Conservation (phyloP, 2,888 invertebrate species). For the Drosophila eohydei region DNA sequence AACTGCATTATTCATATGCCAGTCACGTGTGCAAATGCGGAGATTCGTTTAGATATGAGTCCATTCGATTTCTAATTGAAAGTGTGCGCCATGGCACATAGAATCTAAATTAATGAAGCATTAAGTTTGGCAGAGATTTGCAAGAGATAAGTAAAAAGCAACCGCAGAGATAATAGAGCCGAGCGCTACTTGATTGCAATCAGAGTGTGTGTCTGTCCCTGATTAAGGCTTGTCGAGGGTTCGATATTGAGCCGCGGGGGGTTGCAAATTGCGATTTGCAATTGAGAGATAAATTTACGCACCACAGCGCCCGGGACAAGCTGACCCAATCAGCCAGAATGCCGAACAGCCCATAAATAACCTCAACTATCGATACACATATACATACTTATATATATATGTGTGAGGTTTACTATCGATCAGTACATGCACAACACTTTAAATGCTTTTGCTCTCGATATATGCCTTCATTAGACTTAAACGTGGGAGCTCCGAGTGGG, state of each 20-base stretch:
- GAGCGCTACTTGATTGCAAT: constrained; percentile 67
- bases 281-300: constrained; percentile 72
- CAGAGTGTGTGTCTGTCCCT: constrained; percentile 48
- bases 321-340: constrained; percentile 71
- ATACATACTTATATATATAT: not conserved
- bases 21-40: constrained; percentile 33
- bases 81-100: constrained; percentile 17
- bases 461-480: constrained; percentile 53
- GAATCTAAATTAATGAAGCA: constrained; percentile 69
- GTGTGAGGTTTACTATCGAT: constrained; percentile 27
- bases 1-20: constrained; percentile 40
- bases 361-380: constrained; percentile 32
- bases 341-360: constrained; percentile 32
- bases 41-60: constrained; percentile 23
- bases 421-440: constrained; percentile 45
- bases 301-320: constrained; percentile 53
- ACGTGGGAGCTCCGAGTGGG: constrained; percentile 70
- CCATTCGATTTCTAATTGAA: constrained; percentile 48
- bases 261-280: constrained; percentile 47
- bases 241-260: constrained; percentile 50
- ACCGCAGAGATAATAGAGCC: constrained; percentile 63
- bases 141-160: constrained; percentile 40
- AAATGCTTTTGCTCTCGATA: constrained; percentile 26
- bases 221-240: constrained; percentile 52
- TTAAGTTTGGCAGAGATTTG: constrained; percentile 55